Conservation (phyloP, 1,140 invertebrate genomes). For the Aradophagus sp. region DNA sequence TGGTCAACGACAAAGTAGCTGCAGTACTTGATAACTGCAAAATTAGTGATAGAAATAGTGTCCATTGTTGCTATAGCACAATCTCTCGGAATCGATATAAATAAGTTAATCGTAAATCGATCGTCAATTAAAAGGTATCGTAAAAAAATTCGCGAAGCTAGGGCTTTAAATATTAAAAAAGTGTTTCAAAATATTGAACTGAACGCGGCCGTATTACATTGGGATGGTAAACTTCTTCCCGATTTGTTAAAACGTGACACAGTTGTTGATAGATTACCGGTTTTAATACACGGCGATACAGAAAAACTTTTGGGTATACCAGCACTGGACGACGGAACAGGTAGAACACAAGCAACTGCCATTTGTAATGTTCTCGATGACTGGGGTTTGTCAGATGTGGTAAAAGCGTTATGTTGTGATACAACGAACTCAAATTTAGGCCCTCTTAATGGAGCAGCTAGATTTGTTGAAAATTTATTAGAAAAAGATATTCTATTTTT, state of each 20-base stretch:
- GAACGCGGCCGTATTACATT: not conserved
- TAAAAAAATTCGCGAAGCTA: constrained; percentile 2
- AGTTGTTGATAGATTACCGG: not conserved
- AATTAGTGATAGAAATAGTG: constrained; percentile 8
- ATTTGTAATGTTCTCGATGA: constrained; percentile 5
- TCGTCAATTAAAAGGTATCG: constrained; percentile 4
- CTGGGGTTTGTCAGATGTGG: constrained; percentile 10
- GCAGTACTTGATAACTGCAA: constrained; percentile 8
- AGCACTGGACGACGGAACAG: constrained; percentile 1
- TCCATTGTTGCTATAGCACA: constrained; percentile 10
- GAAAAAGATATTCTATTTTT: constrained; percentile 11
- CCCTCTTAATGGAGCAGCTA: constrained; percentile 1
- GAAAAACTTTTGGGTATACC: constrained; percentile 8
- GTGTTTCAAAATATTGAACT: not conserved
- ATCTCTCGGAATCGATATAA: not conserved
- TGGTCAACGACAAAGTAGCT: constrained; percentile 1
- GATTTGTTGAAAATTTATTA: constrained; percentile 4
- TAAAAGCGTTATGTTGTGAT: constrained; percentile 17
- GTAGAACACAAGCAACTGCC: constrained; percentile 8
- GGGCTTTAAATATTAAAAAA: constrained; percentile 6
- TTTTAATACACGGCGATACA: constrained; percentile 2
- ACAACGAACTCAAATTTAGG: constrained; percentile 16
- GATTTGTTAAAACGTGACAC: not conserved
- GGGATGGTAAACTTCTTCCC: constrained; percentile 2
- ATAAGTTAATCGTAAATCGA: not conserved